These are phyloP conservation scores for Zaprionus obscuricornis DNA, from an alignment of 2,888 invertebrate species.

Conservation along the genomic window DNA sequence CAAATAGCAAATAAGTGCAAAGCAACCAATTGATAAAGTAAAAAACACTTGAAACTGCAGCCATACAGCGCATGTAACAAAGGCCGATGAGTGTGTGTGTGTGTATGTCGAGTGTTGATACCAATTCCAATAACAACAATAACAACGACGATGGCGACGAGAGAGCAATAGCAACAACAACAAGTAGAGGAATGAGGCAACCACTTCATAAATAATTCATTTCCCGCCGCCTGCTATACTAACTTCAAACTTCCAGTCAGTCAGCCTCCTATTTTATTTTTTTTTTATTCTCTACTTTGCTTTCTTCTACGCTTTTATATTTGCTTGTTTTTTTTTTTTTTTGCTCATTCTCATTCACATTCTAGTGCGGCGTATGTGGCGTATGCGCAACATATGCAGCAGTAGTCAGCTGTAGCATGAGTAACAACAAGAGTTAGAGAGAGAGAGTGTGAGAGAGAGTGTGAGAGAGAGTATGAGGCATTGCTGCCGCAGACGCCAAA, in stretches of 20 bases:
- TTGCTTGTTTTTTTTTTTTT: constrained; percentile 15
- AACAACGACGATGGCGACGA: constrained; percentile 17
- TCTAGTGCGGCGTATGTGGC: constrained; percentile 55
- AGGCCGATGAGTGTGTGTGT: constrained; percentile 58
- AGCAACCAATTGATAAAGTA: constrained; percentile 77
- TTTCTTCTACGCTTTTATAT: not conserved
- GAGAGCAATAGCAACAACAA: constrained; percentile 48
- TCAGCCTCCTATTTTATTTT: constrained; percentile 26
- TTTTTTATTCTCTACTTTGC: constrained; percentile 9
- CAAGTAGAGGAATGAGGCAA: constrained; percentile 59
- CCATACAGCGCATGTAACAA: constrained; percentile 54
- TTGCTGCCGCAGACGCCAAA: constrained; percentile 70
- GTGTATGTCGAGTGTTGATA: constrained; percentile 44
- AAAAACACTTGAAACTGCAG: constrained; percentile 70
- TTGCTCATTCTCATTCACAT: constrained; percentile 5
- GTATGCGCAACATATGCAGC: constrained; percentile 77
- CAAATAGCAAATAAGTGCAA: constrained; percentile 77
- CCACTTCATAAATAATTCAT: constrained; percentile 84
- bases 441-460: constrained; percentile 8
- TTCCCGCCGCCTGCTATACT: constrained; percentile 74
- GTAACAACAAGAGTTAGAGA: too few relatives aligned
- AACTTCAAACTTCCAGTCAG: constrained; percentile 71
- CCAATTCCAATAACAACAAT: constrained; percentile 42
- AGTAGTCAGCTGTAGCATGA: constrained; percentile 11
- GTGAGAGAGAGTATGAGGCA: constrained; percentile 18